Evolutionary conservation across 2,888 invertebrate species (phyloP), one percentile per base, ranked within the genome.

Genomic region (Acleris emargana): DNA sequence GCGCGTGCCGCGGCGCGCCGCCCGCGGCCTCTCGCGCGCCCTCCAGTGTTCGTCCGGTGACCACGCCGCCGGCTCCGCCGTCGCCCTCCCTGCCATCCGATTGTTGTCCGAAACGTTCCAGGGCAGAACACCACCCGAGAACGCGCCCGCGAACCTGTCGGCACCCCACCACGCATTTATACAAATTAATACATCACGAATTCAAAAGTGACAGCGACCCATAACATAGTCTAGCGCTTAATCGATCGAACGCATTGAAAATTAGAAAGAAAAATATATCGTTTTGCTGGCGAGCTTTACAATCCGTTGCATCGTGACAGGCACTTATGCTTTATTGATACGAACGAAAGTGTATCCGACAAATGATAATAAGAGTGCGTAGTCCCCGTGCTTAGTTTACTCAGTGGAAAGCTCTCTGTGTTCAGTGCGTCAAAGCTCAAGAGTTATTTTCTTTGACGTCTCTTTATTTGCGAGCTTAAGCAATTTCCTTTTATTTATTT

Each of bases 231-330:
- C 82, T 76, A 85, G 84, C 82, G 81, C 80, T 81, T 77, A 81
- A 91, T 91, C 91, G 91, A 91, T 91, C 89, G 89, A 82, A 88
- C 87, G 88, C 89, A 89, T 88, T 87, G 85, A 89, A 87, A 87
- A 88, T 80, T 83, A 80, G 80, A 87, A 88, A 82, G 81, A 87
- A 81, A 88, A 88, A 86, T 84, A 22, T 86, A 84, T 87, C 83
- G 75, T 86, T 87, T 85, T 81, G 84, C 83, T 79, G 83, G 79
- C 78, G 76, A 76, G 75, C 74, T 87, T 88, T 84, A 79, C 85
- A 82, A 88, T 91, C 85, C 79, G 82, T 90, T 89, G 84, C 84
- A 79, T 82, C 85, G 77, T 77, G 73, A 76, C 78, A 80, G 77
- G 76, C 74, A 75, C 78, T 76, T 72, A 68, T 75, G 77, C 80